Conservation (phyloP, 2,888 invertebrate genomes). For the Galerucella calmariensis region DNA sequence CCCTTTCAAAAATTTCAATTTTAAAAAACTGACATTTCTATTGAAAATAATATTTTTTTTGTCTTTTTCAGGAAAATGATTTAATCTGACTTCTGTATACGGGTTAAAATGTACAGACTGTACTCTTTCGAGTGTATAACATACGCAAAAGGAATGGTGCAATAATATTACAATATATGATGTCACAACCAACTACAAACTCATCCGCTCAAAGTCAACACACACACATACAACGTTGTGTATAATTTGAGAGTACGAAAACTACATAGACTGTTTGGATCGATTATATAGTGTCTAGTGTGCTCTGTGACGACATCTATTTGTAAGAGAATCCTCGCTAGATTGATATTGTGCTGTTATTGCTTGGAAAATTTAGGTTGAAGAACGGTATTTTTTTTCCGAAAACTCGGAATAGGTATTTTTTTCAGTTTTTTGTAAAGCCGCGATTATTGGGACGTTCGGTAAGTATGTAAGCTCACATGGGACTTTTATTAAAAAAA, state of each 20-base stretch:
- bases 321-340: conserved; percentile 21
- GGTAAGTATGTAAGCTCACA: background rate
- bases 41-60: background rate
- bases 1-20: no score
- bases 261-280: conserved; percentile 13
- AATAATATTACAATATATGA: conserved; percentile 37
- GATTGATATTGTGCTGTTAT: conserved; percentile 31
- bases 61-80: conserved; percentile 32
- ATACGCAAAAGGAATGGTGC: conserved; percentile 34
- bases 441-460: conserved; percentile 18
- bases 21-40: no score
- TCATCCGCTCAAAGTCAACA: conserved; percentile 14
- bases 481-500: conserved; percentile 5
- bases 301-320: conserved; percentile 32
- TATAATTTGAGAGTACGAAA: conserved; percentile 13
- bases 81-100: conserved; percentile 35
- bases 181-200: conserved; percentile 23
- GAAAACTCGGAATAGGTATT: conserved; percentile 6
- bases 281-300: conserved; percentile 26
- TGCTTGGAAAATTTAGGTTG: conserved; percentile 17
- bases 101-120: conserved; percentile 35
- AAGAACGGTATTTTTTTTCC: conserved; percentile 7
- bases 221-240: conserved; percentile 15
- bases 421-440: conserved; percentile 11
- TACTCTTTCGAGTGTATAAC: conserved; percentile 30